Evolutionary conservation across 2,113 vertebrate genomes (phyloP).

Genomic region (Callipepla californica): DNA sequence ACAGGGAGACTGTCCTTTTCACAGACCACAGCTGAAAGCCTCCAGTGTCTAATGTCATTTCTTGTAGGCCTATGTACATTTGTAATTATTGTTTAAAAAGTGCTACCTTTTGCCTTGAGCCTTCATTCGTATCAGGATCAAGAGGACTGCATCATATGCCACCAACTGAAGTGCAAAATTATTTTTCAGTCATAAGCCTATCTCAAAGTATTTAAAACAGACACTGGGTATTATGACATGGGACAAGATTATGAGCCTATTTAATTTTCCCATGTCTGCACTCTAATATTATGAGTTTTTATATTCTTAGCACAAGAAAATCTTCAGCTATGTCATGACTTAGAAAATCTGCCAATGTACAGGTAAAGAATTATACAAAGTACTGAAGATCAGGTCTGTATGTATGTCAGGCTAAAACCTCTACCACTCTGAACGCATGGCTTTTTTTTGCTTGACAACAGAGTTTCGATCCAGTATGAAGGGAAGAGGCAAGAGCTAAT

Average conservation of each 20-base stretch:
- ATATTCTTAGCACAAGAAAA: neutral
- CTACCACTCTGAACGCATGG: rapidly evolving
- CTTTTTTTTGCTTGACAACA: neutral
- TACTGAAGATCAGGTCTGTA: neutral
- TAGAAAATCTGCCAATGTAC: neutral
- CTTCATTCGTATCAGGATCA: neutral
- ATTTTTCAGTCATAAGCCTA: neutral
- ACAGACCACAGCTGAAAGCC: neutral
- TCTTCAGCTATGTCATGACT: neutral
- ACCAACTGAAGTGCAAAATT: neutral
- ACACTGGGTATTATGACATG: neutral
- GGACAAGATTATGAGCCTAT: neutral
- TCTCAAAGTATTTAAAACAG: neutral
- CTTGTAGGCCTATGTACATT: neutral
- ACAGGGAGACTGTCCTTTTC: neutral
- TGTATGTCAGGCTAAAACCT: neutral
- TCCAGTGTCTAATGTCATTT: neutral
- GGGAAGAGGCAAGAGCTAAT: neutral
- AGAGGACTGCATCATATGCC: neutral
- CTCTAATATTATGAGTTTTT: neutral
- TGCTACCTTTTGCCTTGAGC: neutral
- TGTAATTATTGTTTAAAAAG: conserved; percentile 8
- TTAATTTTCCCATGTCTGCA: conserved; percentile 5
- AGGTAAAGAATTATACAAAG: neutral
- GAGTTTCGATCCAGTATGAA: neutral